Percentiles rank a stretch among this genome's conserved stretches.
These are phyloP conservation scores for Anolis carolinensis DNA, from an alignment of 2,113 vertebrate species.

Conservation along the genomic window DNA sequence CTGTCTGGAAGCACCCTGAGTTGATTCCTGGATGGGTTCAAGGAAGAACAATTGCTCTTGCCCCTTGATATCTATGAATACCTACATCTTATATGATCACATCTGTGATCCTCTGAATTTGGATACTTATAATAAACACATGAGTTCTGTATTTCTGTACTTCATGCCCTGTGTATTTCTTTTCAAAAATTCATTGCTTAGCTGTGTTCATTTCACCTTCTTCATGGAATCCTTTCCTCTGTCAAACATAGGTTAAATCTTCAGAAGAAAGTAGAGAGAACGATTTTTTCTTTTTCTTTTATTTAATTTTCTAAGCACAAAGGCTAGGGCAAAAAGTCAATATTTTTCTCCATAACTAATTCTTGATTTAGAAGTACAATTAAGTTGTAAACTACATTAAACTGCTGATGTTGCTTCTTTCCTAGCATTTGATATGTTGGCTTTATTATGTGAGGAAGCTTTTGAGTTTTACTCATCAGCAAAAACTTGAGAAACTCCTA, in stretches of 20 bases:
- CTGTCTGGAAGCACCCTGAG: no score
- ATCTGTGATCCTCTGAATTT: no score
- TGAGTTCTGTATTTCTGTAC: background rate
- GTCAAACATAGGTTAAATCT: background rate
- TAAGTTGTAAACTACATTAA: constrained; percentile 6
- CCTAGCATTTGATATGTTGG: constrained; percentile 7
- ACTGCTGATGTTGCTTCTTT: constrained; percentile 4
- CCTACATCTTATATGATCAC: no score
- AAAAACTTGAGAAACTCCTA: background rate
- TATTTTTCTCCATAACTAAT: constrained; percentile 13
- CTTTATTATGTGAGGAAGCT: constrained; percentile 15
- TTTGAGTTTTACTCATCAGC: constrained; percentile 20
- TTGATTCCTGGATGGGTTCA: no score
- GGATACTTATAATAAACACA: background rate
- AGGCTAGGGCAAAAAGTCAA: background rate
- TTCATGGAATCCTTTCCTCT: background rate
- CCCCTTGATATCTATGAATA: background rate
- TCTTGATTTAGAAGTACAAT: constrained; percentile 16
- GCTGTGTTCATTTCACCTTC: background rate
- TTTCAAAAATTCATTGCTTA: background rate
- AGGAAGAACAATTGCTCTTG: no score
- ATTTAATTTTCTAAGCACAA: background rate
- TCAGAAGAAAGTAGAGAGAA: background rate
- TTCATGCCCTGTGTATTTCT: background rate
- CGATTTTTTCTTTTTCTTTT: background rate